Percentiles rank a stretch among this genome's conserved stretches.
Conservation (phyloP, 2,797 vertebrate genomes). For the Chaetodon trifasciatus region DNA sequence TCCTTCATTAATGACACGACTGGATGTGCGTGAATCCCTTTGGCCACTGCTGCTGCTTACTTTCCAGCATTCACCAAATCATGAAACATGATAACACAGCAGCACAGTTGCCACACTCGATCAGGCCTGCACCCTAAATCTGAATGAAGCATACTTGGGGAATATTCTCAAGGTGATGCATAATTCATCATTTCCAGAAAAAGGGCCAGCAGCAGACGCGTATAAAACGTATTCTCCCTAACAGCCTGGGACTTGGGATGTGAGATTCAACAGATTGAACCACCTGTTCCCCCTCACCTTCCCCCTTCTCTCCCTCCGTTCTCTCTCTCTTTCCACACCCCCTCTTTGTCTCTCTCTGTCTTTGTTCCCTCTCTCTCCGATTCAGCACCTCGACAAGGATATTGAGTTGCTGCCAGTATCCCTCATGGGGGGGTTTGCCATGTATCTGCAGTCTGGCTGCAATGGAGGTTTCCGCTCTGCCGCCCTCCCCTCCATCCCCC, state of each 20-base stretch:
- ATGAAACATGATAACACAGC: conserved; percentile 16
- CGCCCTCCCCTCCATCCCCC: neutral
- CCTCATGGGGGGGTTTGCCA: conserved; percentile 69
- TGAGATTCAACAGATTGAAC: conserved; percentile 86
- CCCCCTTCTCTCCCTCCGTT: conserved; percentile 42
- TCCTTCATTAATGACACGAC: conserved; percentile 6
- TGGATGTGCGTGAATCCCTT: neutral
- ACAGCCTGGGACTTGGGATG: conserved; percentile 58
- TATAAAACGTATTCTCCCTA: conserved; percentile 50
- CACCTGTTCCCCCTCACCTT: conserved; percentile 89
- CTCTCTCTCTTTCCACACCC: conserved; percentile 22
- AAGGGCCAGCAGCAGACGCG: conserved; percentile 33
- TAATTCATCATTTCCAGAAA: conserved; percentile 64
- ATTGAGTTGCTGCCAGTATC: conserved; percentile 70
- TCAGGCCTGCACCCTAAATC: conserved; percentile 54
- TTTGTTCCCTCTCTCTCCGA: conserved; percentile 22
- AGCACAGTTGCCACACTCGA: conserved; percentile 24
- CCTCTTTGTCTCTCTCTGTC: conserved; percentile 8
- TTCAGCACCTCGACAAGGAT: conserved; percentile 66
- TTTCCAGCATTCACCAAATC: conserved; percentile 7
- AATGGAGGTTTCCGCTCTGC: conserved; percentile 72
- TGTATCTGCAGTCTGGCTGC: conserved; percentile 85
- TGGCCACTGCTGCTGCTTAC: neutral
- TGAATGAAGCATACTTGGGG: conserved; percentile 57
- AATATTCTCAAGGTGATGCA: conserved; percentile 60